Percentiles rank a stretch among this genome's conserved stretches.
Conservation (phyloP, 2,888 invertebrate genomes). For the Thereva unica region DNA sequence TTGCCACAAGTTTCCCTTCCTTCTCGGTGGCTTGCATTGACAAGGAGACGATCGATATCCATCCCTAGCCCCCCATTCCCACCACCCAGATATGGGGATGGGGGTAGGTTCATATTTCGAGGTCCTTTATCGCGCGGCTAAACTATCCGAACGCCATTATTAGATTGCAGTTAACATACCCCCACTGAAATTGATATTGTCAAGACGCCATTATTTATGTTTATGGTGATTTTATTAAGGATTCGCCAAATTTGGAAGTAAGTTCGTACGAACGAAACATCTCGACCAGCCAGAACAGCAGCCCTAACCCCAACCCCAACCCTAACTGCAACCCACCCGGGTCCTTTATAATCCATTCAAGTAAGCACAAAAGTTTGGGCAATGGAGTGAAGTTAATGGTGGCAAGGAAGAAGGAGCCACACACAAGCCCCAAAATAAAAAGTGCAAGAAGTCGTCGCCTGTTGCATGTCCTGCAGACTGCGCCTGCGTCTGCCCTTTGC, state of each 20-base stretch:
- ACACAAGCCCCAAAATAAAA: no score
- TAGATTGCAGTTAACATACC: slow-evolving; percentile 29
- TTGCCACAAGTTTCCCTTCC: no score
- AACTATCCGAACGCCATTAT: slow-evolving; percentile 3
- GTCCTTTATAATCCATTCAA: no score
- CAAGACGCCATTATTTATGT: not conserved
- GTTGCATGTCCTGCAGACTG: slow-evolving; percentile 20
- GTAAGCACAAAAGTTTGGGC: no score
- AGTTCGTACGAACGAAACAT: no score
- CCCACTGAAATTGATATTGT: slow-evolving; percentile 31
- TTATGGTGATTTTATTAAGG: no score
- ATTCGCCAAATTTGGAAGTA: no score
- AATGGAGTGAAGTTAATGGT: no score
- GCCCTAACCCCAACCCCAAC: no score
- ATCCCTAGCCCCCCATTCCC: slow-evolving; percentile 9
- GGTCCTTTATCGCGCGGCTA: slow-evolving; percentile 11
- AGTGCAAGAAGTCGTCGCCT: slow-evolving; percentile 18
- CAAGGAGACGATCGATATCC: slow-evolving; percentile 34
- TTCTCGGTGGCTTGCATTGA: slow-evolving; percentile 9
- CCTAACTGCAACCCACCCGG: no score
- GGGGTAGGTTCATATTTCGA: slow-evolving; percentile 35
- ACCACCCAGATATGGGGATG: not conserved
- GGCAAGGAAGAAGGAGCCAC: no score
- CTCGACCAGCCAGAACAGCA: no score
- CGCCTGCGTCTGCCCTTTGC: slow-evolving; percentile 15